Conservation (phyloP, 2,797 vertebrate species). For the Telmatherina bonti region DNA sequence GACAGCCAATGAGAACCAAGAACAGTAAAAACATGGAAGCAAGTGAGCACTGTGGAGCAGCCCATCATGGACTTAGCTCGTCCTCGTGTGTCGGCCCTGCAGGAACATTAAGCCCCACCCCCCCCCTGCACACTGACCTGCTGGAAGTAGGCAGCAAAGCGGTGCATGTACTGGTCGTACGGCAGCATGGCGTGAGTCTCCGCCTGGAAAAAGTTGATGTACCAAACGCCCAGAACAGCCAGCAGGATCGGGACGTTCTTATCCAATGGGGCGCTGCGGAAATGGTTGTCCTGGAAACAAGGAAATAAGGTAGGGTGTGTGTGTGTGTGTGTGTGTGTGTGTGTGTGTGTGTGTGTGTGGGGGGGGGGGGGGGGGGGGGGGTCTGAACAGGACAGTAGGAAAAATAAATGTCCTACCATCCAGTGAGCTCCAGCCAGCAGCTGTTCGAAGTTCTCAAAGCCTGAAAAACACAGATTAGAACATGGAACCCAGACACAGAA, state of each 20-base stretch:
- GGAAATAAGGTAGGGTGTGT: too few species aligned
- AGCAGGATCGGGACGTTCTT: constrained; percentile 91
- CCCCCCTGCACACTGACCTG: constrained; percentile 84
- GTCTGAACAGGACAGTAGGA: too few species aligned
- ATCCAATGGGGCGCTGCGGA: constrained; percentile 89
- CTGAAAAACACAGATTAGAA: constrained; percentile 71
- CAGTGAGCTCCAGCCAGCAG: constrained; percentile 95
- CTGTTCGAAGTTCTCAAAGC: constrained; percentile 94
- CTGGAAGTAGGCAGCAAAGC: constrained; percentile 97
- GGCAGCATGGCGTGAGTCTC: constrained; percentile 96
- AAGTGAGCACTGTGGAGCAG: too few species aligned
- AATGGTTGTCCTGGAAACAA: constrained; percentile 90
- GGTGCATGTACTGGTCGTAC: constrained; percentile 98
- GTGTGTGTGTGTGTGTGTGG: too few species aligned
- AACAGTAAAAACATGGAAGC: too few species aligned
- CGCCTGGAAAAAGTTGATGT: constrained; percentile 93
- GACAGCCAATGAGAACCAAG: too few species aligned
- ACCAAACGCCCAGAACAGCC: constrained; percentile 95
- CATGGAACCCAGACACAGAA: too few species aligned
- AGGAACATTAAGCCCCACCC: too few species aligned
- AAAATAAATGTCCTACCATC: constrained; percentile 87
- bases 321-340: too few species aligned
- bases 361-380: too few species aligned
- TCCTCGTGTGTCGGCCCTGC: too few species aligned
- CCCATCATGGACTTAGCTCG: too few species aligned